phyloP scores from a whole-genome alignment of 2,888 invertebrate species.

The Epinotia demarniana region DNA sequence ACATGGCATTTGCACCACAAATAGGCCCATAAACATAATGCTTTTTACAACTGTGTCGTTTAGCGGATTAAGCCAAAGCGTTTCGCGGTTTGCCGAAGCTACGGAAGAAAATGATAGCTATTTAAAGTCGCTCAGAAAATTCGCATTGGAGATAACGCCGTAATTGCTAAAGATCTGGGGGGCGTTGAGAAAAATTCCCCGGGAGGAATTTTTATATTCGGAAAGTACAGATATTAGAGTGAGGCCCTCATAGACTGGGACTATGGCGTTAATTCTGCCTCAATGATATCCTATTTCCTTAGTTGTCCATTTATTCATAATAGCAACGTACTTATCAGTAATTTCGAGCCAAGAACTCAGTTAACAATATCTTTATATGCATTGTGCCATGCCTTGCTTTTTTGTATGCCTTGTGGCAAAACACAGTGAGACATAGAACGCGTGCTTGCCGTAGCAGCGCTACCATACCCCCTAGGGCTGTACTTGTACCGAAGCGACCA shows the following conservation, averaged over 20 bases:
- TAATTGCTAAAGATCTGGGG: slow-evolving; percentile 73
- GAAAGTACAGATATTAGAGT: slow-evolving; percentile 56
- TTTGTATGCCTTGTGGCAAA: no score
- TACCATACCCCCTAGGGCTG: no score
- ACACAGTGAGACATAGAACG: no score
- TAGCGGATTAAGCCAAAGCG: slow-evolving; percentile 61
- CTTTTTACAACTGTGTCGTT: slow-evolving; percentile 62
- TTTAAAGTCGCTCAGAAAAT: slow-evolving; percentile 78
- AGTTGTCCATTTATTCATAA: neutral
- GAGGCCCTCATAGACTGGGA: slow-evolving; percentile 16
- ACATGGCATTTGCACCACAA: slow-evolving; percentile 41
- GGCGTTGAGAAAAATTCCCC: slow-evolving; percentile 59
- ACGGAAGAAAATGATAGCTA: slow-evolving; percentile 73
- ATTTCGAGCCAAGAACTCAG: no score
- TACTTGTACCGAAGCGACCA: no score
- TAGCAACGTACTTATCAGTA: no score
- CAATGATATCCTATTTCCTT: neutral
- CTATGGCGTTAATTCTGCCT: neutral
- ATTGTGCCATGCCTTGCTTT: no score
- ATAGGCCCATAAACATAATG: slow-evolving; percentile 61
- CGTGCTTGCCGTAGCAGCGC: no score
- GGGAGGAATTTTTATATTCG: slow-evolving; percentile 60
- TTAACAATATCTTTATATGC: no score
- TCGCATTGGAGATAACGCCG: slow-evolving; percentile 74
- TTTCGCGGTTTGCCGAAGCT: slow-evolving; percentile 62